Conservation (phyloP, 2,888 invertebrate species). For the Parelbella ahira region DNA sequence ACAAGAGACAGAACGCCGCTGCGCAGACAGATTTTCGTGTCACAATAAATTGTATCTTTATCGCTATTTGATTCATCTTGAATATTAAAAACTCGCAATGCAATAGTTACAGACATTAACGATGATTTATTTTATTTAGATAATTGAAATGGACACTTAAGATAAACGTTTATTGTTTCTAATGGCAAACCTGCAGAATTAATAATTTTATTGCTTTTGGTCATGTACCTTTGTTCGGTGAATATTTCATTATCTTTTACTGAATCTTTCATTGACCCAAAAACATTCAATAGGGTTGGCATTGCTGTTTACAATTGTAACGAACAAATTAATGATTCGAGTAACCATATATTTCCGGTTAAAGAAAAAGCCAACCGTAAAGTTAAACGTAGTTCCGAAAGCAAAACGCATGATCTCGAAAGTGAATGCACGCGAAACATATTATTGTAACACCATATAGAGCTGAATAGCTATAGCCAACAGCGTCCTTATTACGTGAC, state of each 20-base stretch:
- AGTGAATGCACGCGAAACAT: conserved; percentile 49
- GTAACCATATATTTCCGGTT: too few species aligned
- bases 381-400: conserved; percentile 53
- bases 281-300: conserved; percentile 11
- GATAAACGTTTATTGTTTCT: conserved; percentile 25
- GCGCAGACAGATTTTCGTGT: conserved; percentile 62
- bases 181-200: conserved; percentile 22
- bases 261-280: conserved; percentile 13
- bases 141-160: conserved; percentile 27
- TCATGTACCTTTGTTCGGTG: conserved; percentile 17
- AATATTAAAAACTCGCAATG: conserved; percentile 41
- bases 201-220: conserved; percentile 24
- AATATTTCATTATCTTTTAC: conserved; percentile 13
- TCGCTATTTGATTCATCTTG: conserved; percentile 37
- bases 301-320: too few species aligned
- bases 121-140: conserved; percentile 29
- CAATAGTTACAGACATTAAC: conserved; percentile 39
- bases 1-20: conserved; percentile 55
- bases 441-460: conserved; percentile 31
- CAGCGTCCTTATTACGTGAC: conserved; percentile 24
- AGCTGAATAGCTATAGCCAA: conserved; percentile 31
- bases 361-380: conserved; percentile 18
- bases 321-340: too few species aligned
- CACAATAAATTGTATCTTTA: conserved; percentile 62
- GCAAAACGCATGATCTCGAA: conserved; percentile 69